Evolutionary conservation across 1,140 invertebrate species (phyloP).

Genomic region (Atopsyche davidsoni): DNA sequence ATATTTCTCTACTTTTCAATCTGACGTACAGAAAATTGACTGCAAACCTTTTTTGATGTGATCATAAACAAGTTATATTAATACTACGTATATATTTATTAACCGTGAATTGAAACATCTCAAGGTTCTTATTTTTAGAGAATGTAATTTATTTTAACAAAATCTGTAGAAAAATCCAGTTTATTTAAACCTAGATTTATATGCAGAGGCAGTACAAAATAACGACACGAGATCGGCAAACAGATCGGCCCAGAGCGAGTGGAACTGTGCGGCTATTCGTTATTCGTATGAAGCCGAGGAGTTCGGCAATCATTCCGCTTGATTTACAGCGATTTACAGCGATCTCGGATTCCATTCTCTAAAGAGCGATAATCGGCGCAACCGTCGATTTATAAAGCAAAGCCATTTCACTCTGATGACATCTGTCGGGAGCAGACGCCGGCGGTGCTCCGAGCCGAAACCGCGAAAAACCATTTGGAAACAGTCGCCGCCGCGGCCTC

Average conservation of each 20-base stretch:
- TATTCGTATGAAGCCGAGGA: slow-evolving; percentile 22
- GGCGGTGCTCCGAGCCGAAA: not conserved
- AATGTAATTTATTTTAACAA: too few species aligned
- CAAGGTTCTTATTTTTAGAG: too few species aligned
- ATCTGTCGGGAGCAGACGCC: slow-evolving; percentile 20
- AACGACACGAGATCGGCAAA: not conserved
- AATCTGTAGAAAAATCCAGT: too few species aligned
- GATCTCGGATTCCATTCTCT: slow-evolving; percentile 17
- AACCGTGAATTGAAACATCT: too few species aligned
- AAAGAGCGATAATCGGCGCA: slow-evolving; percentile 26
- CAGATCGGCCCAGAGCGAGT: not conserved
- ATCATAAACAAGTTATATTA: too few species aligned
- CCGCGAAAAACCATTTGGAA: slow-evolving; percentile 9
- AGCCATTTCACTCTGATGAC: slow-evolving; percentile 21
- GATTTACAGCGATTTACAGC: slow-evolving; percentile 30
- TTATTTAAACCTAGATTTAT: not conserved
- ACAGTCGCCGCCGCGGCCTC: not conserved
- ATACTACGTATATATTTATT: too few species aligned
- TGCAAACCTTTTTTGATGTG: too few species aligned
- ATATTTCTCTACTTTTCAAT: too few species aligned
- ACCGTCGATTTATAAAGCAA: slow-evolving; percentile 25
- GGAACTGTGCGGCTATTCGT: slow-evolving; percentile 18
- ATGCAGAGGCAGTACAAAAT: too few species aligned
- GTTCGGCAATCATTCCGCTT: slow-evolving; percentile 25
- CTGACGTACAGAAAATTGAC: too few species aligned